These are phyloP conservation scores for Plutomurus gul DNA, from an alignment of 1,140 invertebrate genomes.

Conservation along the genomic window DNA sequence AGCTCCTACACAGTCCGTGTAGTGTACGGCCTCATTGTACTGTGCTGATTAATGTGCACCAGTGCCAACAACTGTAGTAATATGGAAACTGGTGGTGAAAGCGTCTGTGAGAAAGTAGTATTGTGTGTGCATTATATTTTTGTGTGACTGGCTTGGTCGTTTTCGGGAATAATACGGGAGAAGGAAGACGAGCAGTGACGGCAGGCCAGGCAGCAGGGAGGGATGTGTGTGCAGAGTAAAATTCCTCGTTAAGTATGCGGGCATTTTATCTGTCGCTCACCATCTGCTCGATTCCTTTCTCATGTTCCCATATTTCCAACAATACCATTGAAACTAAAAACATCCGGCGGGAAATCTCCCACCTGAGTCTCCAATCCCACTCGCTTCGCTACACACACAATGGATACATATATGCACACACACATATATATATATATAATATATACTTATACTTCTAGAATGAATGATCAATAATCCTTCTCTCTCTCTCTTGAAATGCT, in stretches of 20 bases:
- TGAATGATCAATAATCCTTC: constrained; percentile 44
- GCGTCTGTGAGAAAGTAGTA: no score
- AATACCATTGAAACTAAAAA: constrained; percentile 48
- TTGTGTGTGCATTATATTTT: no score
- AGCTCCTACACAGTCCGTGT: no score
- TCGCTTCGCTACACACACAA: neutral
- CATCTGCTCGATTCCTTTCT: constrained; percentile 44
- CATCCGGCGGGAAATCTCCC: constrained; percentile 48
- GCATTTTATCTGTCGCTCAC: constrained; percentile 49
- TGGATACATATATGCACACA: neutral
- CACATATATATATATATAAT: neutral
- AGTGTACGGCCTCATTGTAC: no score
- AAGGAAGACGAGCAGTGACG: no score
- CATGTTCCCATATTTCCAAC: constrained; percentile 46
- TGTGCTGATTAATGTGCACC: no score
- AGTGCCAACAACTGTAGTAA: no score
- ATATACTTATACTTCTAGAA: neutral
- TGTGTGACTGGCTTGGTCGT: no score
- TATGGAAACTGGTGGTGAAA: no score
- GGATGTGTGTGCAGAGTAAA: constrained; percentile 1
- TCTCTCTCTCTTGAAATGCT: no score
- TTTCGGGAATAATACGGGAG: no score
- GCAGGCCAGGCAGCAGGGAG: no score
- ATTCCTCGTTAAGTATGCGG: constrained; percentile 42
- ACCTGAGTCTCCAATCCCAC: constrained; percentile 43